phyloP scores from a whole-genome alignment of 2,113 vertebrate species.

The Triplophysa dalaica region DNA sequence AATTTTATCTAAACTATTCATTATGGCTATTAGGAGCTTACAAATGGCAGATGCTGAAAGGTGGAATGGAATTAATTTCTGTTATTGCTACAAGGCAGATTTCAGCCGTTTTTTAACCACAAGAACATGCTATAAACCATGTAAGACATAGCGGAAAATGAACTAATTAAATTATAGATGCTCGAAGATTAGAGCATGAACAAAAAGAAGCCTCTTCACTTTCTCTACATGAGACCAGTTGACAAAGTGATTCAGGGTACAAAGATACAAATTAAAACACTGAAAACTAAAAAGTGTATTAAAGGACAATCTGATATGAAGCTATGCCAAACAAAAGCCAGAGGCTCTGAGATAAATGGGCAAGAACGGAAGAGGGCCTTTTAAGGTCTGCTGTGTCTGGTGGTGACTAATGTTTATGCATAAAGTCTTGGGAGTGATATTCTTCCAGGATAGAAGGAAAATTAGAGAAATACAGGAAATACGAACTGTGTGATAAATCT shows the following conservation, averaged over 20 bases:
- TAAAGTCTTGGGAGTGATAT: neutral
- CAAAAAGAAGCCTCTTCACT: neutral
- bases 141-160: neutral
- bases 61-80: conserved; percentile 1
- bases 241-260: neutral
- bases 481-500: conserved; percentile 14
- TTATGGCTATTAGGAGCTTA: conserved; percentile 19
- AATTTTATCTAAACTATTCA: conserved; percentile 11
- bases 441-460: neutral
- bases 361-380: conserved; percentile 6
- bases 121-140: neutral
- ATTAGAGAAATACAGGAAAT: conserved; percentile 17
- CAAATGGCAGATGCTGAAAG: neutral
- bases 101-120: neutral
- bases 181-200: conserved; percentile 21
- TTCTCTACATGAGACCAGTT: neutral
- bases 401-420: neutral
- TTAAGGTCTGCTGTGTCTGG: neutral
- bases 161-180: conserved; percentile 18
- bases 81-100: conserved; percentile 25
- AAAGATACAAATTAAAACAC: neutral
- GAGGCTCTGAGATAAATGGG: conserved; percentile 32
- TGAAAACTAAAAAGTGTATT: conserved; percentile 45
- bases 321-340: conserved; percentile 29
- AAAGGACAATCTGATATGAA: conserved; percentile 51